phyloP scores from a whole-genome alignment of 1,140 invertebrate species.

The Idris sp. region DNA sequence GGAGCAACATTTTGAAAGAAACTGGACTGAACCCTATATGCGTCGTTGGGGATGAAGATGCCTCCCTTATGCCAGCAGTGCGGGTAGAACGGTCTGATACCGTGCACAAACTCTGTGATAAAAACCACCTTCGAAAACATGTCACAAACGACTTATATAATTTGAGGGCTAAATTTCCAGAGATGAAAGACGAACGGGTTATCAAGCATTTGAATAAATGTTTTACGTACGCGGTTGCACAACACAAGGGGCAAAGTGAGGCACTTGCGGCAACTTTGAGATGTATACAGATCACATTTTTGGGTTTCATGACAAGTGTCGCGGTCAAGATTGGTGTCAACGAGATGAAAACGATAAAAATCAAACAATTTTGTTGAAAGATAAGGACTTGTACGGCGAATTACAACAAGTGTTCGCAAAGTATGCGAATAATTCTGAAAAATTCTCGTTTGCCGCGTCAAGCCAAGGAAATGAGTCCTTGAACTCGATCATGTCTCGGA shows the following conservation, averaged over 20 bases:
- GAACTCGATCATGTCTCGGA: conserved; percentile 27
- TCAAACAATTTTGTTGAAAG: conserved; percentile 5
- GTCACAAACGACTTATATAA: neutral
- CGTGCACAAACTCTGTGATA: neutral
- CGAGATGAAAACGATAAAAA: conserved; percentile 8
- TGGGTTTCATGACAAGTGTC: conserved; percentile 35
- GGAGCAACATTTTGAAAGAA: conserved; percentile 5
- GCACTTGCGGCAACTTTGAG: conserved; percentile 3
- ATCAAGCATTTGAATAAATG: neutral
- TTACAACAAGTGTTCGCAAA: conserved; percentile 24
- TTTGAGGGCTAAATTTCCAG: neutral
- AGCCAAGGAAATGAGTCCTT: conserved; percentile 35
- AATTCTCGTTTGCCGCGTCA: conserved; percentile 38
- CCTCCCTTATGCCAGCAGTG: neutral
- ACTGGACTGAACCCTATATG: neutral
- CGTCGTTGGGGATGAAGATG: neutral
- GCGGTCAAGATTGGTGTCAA: conserved; percentile 41
- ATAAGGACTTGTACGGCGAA: neutral
- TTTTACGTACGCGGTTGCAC: neutral
- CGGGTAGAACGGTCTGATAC: neutral
- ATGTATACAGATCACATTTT: conserved; percentile 40
- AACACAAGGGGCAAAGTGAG: neutral
- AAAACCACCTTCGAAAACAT: neutral
- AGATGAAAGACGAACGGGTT: neutral
- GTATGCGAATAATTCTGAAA: conserved; percentile 27